These are phyloP conservation scores for Prionailurus bengalensis DNA, from an alignment of 2,113 vertebrate species.

Conservation along the genomic window DNA sequence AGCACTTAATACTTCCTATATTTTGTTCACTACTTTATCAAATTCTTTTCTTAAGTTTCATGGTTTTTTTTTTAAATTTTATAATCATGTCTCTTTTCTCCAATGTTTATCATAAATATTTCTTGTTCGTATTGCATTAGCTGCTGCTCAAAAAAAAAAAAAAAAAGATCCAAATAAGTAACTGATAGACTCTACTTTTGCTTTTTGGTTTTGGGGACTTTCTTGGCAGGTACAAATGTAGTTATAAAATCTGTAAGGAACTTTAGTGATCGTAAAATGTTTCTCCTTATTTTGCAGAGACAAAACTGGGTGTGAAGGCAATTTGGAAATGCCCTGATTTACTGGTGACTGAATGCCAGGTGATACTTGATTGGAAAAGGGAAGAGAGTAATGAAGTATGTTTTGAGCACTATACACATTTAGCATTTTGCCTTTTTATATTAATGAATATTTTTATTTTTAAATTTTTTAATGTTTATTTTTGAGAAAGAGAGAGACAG, in stretches of 20 bases:
- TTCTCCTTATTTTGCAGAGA: background rate
- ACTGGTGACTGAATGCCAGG: background rate
- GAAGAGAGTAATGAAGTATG: background rate
- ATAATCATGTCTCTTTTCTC: background rate
- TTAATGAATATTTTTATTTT: background rate
- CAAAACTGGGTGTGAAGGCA: background rate
- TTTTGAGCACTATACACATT: background rate
- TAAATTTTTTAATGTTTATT: no score
- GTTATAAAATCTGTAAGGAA: conserved; percentile 29
- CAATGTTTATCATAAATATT: conserved; percentile 11
- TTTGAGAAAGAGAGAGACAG: no score
- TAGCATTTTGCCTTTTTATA: background rate
- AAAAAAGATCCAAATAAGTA: background rate
- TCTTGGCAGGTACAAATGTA: background rate
- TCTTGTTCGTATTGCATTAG: conserved; percentile 27
- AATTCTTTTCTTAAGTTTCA: conserved; percentile 6
- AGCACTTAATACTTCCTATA: background rate
- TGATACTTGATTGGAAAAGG: background rate
- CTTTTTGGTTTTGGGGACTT: background rate
- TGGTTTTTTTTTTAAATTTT: background rate
- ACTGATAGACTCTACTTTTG: background rate
- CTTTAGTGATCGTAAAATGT: background rate
- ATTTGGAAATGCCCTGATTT: background rate
- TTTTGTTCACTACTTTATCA: background rate
- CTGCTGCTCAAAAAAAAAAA: background rate